These are phyloP conservation scores for Pentalonia nigronervosa DNA, from an alignment of 1,140 invertebrate species.

Conservation along the genomic window DNA sequence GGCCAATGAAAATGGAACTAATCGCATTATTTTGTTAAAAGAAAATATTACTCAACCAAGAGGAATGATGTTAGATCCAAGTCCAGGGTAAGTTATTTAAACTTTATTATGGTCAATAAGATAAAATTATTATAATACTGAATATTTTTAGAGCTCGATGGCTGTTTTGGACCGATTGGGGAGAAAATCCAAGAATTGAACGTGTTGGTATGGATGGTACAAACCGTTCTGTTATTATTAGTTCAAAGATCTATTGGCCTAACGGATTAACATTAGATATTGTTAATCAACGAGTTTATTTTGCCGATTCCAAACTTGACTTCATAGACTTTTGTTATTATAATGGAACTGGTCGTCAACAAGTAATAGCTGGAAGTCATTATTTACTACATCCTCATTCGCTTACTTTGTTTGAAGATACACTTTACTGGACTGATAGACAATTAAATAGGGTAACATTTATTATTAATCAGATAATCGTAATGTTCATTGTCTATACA, in stretches of 20 bases:
- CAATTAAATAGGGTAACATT: constrained; percentile 81
- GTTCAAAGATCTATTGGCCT: constrained; percentile 97
- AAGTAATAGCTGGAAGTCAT: constrained; percentile 86
- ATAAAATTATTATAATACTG: neutral
- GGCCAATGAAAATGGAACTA: constrained; percentile 81
- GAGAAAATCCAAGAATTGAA: constrained; percentile 95
- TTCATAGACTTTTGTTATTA: constrained; percentile 99
- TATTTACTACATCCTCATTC: constrained; percentile 96
- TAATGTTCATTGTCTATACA: too few species aligned
- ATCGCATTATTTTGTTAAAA: constrained; percentile 85
- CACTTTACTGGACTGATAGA: constrained; percentile 95
- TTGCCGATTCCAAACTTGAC: constrained; percentile 96
- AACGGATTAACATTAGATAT: constrained; percentile 96
- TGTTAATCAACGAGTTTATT: constrained; percentile 92
- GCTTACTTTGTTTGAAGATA: constrained; percentile 90
- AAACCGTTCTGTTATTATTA: constrained; percentile 85
- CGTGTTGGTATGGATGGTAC: constrained; percentile 94
- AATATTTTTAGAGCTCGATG: constrained; percentile 70
- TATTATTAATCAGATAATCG: neutral
- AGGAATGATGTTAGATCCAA: constrained; percentile 93
- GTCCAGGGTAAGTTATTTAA: constrained; percentile 68
- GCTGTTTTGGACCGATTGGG: constrained; percentile 99
- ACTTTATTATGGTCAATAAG: too few species aligned
- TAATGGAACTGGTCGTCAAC: constrained; percentile 87
- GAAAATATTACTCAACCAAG: constrained; percentile 94